These are phyloP conservation scores for Halcyon smyrnensis DNA, from an alignment of 2,797 vertebrate species.

Conservation along the genomic window DNA sequence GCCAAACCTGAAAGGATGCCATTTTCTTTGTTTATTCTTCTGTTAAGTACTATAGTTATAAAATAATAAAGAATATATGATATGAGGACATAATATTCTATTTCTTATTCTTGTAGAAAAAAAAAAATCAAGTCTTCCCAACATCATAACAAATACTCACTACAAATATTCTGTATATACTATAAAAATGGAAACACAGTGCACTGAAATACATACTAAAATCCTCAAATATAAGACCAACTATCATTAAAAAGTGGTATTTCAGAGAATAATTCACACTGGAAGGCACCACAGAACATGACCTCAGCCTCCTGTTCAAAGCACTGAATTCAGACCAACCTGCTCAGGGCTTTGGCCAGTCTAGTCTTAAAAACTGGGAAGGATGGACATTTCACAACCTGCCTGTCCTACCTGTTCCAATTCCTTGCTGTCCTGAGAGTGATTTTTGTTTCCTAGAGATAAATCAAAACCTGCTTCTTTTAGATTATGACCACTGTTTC, in stretches of 20 bases:
- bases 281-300: neutral
- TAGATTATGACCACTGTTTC: neutral
- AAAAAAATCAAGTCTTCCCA: neutral
- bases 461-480: neutral
- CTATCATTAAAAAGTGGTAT: neutral
- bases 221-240: neutral
- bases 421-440: neutral
- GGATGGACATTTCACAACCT: neutral
- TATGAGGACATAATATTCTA: neutral
- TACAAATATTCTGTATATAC: neutral
- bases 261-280: neutral
- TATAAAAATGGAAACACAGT: neutral
- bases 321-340: neutral
- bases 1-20: constrained; percentile 21
- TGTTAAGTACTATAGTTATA: constrained; percentile 27
- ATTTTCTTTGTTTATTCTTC: constrained; percentile 46
- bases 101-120: neutral
- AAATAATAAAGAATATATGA: constrained; percentile 46
- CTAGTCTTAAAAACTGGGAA: neutral
- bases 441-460: neutral
- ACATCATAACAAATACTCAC: neutral
- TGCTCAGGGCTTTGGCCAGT: neutral
- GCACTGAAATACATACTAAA: neutral
- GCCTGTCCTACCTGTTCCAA: neutral
- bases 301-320: neutral